Base-by-base conservation (phyloP, 1,140 invertebrate species). In the Coelopa frigida region DNA sequence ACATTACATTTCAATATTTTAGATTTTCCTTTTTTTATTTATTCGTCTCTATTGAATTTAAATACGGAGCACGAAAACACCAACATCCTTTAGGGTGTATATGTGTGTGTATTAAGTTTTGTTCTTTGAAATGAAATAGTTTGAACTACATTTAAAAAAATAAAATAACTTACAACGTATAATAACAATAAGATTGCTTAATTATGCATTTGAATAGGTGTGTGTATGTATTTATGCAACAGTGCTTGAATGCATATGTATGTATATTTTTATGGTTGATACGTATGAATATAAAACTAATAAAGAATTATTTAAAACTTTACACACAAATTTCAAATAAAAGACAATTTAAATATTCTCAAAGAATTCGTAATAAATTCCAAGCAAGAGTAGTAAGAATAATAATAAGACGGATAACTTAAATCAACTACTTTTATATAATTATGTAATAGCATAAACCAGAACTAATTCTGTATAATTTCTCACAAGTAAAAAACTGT, bases 161-260 rank as follows among this genome's bases (percentile, higher is more conserved):
- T 43, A 44, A 43, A 37, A 40, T 40, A 17, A 31, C 36, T 36
- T 49, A 37, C 22, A n/a, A n/a, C n/a, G n/a, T 35, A 37, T 36
- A 26, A 48, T 33, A 23, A 46, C 35, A 26, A 38, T 43, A 21
- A 40, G n/a, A 46, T 47, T 31, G 18, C 41, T 46, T 14, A 31
- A 36, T 36, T 22, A 23, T 6, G 33, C 22, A 15, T 31, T 27
- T 23, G 36, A 4, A n/a, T 48, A 27, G 17, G 35, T 33, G 6
- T 12, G 22, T 21, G 29, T 38, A 32, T 44, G 14, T 23, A 44
- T 15, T 33, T 48, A n/a, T n/a, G n/a, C n/a, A n/a, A n/a, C n/a
- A n/a, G n/a, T n/a, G n/a, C n/a, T n/a, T n/a, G n/a, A n/a, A n/a
- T n/a, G n/a, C n/a, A n/a, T n/a, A n/a, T n/a, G n/a, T n/a, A n/a